Conservation (phyloP, 2,797 vertebrate species). For the Psittacula derbiana region DNA sequence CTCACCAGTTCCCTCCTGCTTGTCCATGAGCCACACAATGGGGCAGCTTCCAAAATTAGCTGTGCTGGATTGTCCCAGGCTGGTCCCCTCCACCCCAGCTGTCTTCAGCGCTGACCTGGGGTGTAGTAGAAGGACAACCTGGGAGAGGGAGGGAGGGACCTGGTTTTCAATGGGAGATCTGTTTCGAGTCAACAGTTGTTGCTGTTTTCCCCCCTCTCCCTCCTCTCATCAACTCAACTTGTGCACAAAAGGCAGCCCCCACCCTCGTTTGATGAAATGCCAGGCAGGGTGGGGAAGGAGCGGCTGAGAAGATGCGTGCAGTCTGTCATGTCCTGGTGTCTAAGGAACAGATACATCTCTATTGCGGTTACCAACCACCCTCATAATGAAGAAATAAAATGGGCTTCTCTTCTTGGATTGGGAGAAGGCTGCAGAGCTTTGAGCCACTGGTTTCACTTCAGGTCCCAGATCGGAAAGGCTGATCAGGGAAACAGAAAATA, state of each 20-base stretch:
- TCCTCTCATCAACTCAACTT: conserved; percentile 36
- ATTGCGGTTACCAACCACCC: neutral
- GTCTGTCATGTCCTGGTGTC: neutral
- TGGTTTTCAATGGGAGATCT: conserved; percentile 56
- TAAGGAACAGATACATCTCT: neutral
- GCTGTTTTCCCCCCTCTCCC: neutral
- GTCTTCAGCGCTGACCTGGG: neutral
- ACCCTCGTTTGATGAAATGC: conserved; percentile 40
- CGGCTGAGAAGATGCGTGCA: neutral
- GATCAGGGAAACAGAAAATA: neutral
- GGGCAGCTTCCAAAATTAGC: conserved; percentile 81
- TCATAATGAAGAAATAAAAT: neutral
- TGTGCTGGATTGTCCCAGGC: conserved; percentile 66
- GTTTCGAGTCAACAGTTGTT: conserved; percentile 58
- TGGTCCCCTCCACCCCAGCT: neutral
- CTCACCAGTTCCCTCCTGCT: conserved; percentile 63
- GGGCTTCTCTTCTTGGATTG: neutral
- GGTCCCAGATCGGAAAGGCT: neutral
- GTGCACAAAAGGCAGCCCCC: conserved; percentile 49
- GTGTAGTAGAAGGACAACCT: conserved; percentile 23
- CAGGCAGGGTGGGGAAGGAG: conserved; percentile 34
- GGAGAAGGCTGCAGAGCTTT: neutral
- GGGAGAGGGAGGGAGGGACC: conserved; percentile 18
- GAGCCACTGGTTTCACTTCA: neutral
- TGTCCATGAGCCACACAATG: conserved; percentile 72